These are phyloP conservation scores for Melanaphis sacchari DNA, from an alignment of 1,140 invertebrate species.

Conservation along the genomic window DNA sequence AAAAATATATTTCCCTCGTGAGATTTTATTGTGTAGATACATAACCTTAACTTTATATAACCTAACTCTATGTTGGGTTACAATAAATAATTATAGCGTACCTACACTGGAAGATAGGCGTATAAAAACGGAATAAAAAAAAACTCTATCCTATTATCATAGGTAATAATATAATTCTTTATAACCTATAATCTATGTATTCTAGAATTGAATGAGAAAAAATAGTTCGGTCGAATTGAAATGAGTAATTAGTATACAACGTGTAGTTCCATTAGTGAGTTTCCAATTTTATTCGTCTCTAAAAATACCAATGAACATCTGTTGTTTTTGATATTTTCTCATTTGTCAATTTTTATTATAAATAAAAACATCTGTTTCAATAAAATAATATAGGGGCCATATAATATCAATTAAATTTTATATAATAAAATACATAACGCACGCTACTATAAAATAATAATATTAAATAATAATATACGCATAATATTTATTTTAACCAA, in stretches of 20 bases:
- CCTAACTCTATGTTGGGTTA: neutral
- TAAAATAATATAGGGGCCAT: constrained; percentile 41
- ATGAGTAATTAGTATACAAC: constrained; percentile 49
- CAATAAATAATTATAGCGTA: constrained; percentile 20
- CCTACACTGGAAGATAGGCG: neutral
- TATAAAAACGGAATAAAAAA: constrained; percentile 20
- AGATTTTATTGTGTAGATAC: constrained; percentile 29
- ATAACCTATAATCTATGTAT: constrained; percentile 45
- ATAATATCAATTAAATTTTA: constrained; percentile 41
- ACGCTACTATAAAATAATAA: constrained; percentile 28
- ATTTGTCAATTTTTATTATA: constrained; percentile 56
- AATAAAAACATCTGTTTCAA: constrained; percentile 56
- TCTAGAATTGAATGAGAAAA: constrained; percentile 19
- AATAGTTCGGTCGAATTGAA: constrained; percentile 25
- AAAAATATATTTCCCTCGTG: neutral
- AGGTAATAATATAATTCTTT: constrained; percentile 26
- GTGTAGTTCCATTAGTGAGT: constrained; percentile 12
- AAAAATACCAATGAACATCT: constrained; percentile 56
- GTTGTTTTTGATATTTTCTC: constrained; percentile 55
- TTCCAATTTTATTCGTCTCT: constrained; percentile 47
- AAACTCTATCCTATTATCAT: neutral
- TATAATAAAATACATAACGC: constrained; percentile 27
- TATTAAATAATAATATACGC: neutral
- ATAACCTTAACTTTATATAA: constrained; percentile 42
- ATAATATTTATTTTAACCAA: constrained; percentile 20